Base-by-base conservation (phyloP, 1,140 invertebrate genomes). In the Sesamia nonagrioides region DNA sequence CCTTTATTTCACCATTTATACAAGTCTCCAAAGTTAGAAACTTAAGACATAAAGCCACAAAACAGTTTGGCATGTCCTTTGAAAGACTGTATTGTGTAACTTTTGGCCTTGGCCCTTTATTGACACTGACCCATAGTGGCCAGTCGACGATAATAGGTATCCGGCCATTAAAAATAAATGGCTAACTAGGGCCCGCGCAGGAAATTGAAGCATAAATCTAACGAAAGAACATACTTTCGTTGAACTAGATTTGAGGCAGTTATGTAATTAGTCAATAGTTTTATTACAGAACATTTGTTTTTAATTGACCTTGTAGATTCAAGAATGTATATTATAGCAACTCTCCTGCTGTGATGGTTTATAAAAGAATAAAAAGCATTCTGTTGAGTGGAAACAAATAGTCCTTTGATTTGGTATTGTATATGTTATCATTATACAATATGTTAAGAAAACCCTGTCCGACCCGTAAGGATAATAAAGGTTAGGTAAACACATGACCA, bases 101-200 rank as follows among this genome's bases (percentile, higher is more conserved):
- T 60, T 60, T 35, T 15, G 13, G 33, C 56, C 56, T 66, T 42
- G 18, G 42, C 17, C 60, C n/a, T 37, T 63, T 37, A 40, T 63
- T 18, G 60, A 8, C 56, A 11, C 11, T 50, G 56, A 33, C 33
- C 37, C 37, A 40, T 13, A 63, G 35, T 63, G 60, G 18, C 37
- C 60, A n/a, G 9, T 17, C 17, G 37, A 63, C 37, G n/a, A 63
- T 63, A 21, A 17, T 42, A 66, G 42, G 37, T 42, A 66, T 66
- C 61, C 61, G 61, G 61, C 17, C 37, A 66, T 42, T 42, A 42
- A 37, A 66, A 66, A 66, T 66, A 18, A 45, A 42, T 42, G 37
- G 7, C 8, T 42, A 66, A 42, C 37, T 66, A 66, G 37, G 61
- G 61, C 2, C 13, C 56, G 21, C 33, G 27, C 61, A 66, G 61